These are phyloP conservation scores for Holacanthus passer DNA, from an alignment of 2,113 vertebrate genomes.

Conservation along the genomic window DNA sequence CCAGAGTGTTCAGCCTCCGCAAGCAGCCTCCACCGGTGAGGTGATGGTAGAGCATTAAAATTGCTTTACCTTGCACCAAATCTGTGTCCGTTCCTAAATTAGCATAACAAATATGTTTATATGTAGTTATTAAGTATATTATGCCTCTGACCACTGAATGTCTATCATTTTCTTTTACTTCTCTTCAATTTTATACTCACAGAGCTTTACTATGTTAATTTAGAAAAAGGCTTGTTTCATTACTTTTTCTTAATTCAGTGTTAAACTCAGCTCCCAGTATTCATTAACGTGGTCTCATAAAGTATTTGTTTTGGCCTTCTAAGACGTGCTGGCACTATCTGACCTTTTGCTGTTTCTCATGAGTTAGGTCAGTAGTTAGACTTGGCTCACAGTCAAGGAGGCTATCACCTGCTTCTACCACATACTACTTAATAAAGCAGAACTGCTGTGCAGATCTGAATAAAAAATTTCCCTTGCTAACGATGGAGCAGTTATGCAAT, in stretches of 20 bases:
- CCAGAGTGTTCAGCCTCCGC: constrained; percentile 92
- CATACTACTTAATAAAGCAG: background rate
- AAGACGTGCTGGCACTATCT: constrained; percentile 1
- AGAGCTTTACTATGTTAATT: background rate
- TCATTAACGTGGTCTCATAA: constrained; percentile 15
- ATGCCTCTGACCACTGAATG: background rate
- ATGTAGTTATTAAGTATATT: background rate
- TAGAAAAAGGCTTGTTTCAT: background rate
- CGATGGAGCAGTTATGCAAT: too few relatives aligned
- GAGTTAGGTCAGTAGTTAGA: background rate
- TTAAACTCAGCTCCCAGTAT: background rate
- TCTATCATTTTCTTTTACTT: background rate
- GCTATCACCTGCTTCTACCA: background rate
- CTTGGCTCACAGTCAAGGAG: constrained; percentile 12
- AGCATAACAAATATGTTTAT: background rate
- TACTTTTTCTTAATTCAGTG: background rate
- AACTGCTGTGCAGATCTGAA: background rate
- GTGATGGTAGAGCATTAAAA: background rate
- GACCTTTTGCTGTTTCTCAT: background rate
- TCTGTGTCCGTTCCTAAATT: background rate
- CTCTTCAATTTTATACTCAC: background rate
- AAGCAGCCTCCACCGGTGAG: constrained; percentile 92
- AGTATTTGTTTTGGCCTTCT: background rate
- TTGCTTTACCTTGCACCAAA: background rate
- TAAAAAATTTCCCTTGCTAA: too few relatives aligned